Evolutionary conservation across 2,888 invertebrate genomes (phyloP).

Genomic region (Diplazon laetatorius): DNA sequence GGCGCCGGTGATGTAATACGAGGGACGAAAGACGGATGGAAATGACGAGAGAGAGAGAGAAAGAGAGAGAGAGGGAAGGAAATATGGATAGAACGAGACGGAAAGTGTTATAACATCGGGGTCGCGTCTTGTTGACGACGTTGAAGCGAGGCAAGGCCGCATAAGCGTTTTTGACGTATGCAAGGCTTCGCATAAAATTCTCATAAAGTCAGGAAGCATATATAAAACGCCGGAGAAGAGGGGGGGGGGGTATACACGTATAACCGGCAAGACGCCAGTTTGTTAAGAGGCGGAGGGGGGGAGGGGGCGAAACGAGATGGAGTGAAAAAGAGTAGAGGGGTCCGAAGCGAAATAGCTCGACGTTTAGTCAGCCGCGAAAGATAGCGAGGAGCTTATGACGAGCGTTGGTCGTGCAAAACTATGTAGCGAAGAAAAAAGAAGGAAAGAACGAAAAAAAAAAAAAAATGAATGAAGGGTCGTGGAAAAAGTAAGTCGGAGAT

Average conservation of each 20-base stretch:
- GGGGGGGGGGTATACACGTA: too few relatives aligned
- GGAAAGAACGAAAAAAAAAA: not conserved
- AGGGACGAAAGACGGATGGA: conserved; percentile 1
- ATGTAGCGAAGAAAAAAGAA: too few relatives aligned
- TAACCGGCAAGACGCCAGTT: conserved; percentile 10
- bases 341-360: conserved; percentile 47
- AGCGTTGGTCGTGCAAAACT: conserved; percentile 23
- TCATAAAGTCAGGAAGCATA: conserved; percentile 54
- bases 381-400: conserved; percentile 24
- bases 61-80: not conserved
- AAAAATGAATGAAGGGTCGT: conserved; percentile 18
- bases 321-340: conserved; percentile 7
- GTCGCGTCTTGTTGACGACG: conserved; percentile 51
- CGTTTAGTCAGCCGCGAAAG: conserved; percentile 59
- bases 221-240: conserved; percentile 26
- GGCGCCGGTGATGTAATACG: conserved; percentile 21
- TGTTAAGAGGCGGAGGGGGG: not conserved
- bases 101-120: conserved; percentile 38
- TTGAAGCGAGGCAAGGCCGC: conserved; percentile 49
- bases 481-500: not conserved
- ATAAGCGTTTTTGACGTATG: conserved; percentile 57
- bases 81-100: not conserved
- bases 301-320: conserved; percentile 3
- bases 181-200: conserved; percentile 57
- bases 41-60: not conserved